phyloP scores from a whole-genome alignment of 2,113 vertebrate genomes.

The Tiliqua scincoides region DNA sequence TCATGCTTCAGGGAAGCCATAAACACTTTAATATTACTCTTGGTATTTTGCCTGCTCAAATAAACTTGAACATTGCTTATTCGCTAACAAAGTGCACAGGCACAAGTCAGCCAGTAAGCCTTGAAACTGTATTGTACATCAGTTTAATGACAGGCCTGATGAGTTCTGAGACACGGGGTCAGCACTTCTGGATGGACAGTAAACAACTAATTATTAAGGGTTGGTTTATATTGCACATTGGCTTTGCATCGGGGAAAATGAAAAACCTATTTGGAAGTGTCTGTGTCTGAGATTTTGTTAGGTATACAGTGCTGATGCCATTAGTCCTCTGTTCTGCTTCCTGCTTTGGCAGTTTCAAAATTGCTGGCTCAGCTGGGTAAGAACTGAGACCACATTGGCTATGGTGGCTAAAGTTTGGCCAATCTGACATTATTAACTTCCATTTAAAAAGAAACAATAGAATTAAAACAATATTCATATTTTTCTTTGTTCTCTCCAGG shows the following conservation, averaged over 20 bases:
- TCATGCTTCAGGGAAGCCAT: not conserved
- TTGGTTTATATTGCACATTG: not conserved
- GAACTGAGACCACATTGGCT: not conserved
- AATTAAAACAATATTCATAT: no score
- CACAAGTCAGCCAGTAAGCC: not conserved
- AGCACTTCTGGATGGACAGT: not conserved
- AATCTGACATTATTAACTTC: no score
- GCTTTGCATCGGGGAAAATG: not conserved
- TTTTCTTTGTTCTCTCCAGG: no score
- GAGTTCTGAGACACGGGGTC: not conserved
- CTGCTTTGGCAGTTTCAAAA: not conserved
- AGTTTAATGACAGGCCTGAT: not conserved
- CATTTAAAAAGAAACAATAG: no score
- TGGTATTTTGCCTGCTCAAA: not conserved
- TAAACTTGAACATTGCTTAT: not conserved
- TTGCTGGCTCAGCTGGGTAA: not conserved
- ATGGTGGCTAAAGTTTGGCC: not conserved
- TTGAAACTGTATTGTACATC: not conserved
- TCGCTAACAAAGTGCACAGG: not conserved
- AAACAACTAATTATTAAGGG: not conserved
- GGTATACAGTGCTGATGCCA: not conserved
- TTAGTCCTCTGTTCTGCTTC: not conserved
- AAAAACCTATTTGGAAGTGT: not conserved
- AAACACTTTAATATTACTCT: not conserved
- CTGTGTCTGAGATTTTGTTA: not conserved